phyloP scores from a whole-genome alignment of 2,797 vertebrate genomes.

The Neosilurus mollespiculum region DNA sequence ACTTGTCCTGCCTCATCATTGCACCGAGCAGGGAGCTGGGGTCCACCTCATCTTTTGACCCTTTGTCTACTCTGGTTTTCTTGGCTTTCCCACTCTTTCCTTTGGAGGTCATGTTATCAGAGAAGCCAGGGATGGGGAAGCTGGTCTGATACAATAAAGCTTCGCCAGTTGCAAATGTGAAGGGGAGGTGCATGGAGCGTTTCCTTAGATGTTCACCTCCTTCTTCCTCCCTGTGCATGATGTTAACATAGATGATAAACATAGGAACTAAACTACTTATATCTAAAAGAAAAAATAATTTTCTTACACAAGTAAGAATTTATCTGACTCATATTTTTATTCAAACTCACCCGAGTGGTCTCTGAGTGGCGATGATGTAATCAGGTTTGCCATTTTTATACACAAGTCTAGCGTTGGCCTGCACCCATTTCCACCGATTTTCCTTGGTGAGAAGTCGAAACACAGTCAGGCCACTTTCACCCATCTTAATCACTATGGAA shows the following conservation, averaged over 20 bases:
- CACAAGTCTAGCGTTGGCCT: conserved; percentile 78
- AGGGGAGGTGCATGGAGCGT: conserved; percentile 78
- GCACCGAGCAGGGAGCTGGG: conserved; percentile 75
- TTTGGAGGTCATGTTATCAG: conserved; percentile 59
- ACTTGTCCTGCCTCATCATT: conserved; percentile 78
- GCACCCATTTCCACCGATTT: conserved; percentile 81
- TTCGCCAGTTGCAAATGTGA: conserved; percentile 80
- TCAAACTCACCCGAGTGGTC: conserved; percentile 75
- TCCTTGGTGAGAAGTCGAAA: conserved; percentile 84
- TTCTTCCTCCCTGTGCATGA: conserved; percentile 76
- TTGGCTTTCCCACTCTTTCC: conserved; percentile 69
- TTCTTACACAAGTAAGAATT: not conserved
- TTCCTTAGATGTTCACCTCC: conserved; percentile 79
- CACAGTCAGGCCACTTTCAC: conserved; percentile 78
- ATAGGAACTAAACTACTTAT: not conserved
- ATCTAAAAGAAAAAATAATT: not conserved
- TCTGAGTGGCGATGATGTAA: conserved; percentile 81
- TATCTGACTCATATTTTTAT: not conserved
- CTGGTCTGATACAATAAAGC: conserved; percentile 79
- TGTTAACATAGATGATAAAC: not conserved
- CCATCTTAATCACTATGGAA: conserved; percentile 78
- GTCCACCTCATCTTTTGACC: conserved; percentile 58
- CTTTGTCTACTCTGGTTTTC: conserved; percentile 66
- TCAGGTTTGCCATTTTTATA: conserved; percentile 78
- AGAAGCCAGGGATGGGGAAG: conserved; percentile 67